These are phyloP conservation scores for Hypomecis punctinalis DNA, from an alignment of 2,888 invertebrate genomes.

Conservation along the genomic window DNA sequence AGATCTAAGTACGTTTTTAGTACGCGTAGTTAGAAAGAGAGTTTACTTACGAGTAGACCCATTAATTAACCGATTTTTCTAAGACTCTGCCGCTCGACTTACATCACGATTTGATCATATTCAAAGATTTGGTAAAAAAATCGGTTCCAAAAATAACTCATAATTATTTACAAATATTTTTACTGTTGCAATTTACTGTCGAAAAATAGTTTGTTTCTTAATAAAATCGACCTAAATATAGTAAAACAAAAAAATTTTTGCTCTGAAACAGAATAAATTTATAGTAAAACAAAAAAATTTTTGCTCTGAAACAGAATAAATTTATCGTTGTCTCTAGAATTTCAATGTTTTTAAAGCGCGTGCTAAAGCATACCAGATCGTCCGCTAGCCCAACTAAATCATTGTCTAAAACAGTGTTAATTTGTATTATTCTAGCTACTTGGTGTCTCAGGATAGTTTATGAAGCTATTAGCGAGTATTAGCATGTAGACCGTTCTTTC, in stretches of 20 bases:
- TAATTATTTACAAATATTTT: too few species aligned
- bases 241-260: background rate
- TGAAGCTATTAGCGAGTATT: slow-evolving; percentile 26
- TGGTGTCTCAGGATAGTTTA: slow-evolving; percentile 26
- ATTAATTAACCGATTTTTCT: too few species aligned
- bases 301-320: background rate
- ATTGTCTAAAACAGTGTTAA: slow-evolving; percentile 12
- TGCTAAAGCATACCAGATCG: slow-evolving; percentile 22
- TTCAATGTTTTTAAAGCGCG: slow-evolving; percentile 6
- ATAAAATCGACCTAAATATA: background rate
- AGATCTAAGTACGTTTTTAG: too few species aligned
- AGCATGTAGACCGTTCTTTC: slow-evolving; percentile 28
- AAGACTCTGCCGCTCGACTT: too few species aligned
- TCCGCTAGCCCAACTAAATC: slow-evolving; percentile 14
- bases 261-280: background rate
- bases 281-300: background rate
- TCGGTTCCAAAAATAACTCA: too few species aligned
- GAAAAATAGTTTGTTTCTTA: too few species aligned
- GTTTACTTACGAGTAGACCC: too few species aligned
- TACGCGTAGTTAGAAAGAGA: too few species aligned
- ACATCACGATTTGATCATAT: too few species aligned
- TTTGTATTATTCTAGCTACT: slow-evolving; percentile 9
- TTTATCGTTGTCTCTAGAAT: background rate
- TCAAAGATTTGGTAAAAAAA: too few species aligned
- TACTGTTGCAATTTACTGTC: too few species aligned